phyloP scores from a whole-genome alignment of 2,797 vertebrate genomes.

The Darevskia nairensis region DNA sequence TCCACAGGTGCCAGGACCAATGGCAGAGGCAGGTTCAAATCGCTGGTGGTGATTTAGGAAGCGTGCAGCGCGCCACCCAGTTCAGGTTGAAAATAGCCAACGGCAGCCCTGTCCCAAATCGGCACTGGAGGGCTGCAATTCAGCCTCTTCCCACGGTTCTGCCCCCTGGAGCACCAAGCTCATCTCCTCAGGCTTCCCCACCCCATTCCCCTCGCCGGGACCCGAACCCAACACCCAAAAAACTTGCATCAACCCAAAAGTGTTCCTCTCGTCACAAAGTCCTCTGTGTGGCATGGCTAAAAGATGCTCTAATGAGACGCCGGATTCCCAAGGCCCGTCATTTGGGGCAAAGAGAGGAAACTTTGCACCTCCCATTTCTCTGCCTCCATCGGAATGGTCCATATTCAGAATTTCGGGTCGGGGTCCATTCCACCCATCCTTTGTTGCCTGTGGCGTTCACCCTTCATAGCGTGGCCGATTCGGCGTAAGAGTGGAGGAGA shows the following conservation, averaged over 20 bases:
- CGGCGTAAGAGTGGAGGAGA: neutral
- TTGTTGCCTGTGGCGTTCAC: no score
- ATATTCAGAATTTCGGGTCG: neutral
- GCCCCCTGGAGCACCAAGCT: no score
- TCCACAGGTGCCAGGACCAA: neutral
- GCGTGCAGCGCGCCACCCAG: neutral
- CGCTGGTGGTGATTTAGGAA: neutral
- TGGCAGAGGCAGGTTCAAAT: no score
- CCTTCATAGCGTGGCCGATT: neutral
- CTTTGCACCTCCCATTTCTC: no score
- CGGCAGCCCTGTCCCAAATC: neutral
- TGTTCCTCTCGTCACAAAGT: no score
- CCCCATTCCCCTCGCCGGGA: no score
- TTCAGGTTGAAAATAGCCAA: neutral
- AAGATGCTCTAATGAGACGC: fast-evolving
- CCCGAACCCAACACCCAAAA: neutral
- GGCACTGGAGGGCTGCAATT: neutral
- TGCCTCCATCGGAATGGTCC: no score
- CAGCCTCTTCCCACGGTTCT: neutral
- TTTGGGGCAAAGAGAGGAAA: neutral
- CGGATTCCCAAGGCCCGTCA: neutral
- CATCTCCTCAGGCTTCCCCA: neutral
- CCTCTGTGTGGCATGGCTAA: no score
- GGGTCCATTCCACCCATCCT: neutral
- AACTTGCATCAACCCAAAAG: no score